Conservation (phyloP, 2,888 invertebrate genomes). For the Ctenicera cuprea region DNA sequence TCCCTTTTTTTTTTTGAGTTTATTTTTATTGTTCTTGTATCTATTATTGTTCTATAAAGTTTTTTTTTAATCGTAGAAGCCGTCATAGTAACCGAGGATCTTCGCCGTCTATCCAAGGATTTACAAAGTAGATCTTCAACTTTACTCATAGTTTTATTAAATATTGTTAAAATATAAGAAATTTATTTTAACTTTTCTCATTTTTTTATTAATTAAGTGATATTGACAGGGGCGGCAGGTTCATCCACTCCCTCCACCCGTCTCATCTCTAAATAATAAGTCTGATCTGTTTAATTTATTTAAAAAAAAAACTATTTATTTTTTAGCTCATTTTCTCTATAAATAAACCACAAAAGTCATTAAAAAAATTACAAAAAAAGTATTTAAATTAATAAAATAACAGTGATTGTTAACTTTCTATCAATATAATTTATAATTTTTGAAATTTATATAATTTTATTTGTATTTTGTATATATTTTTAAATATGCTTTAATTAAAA, state of each 20-base stretch:
- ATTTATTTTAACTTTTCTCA: conserved; percentile 5
- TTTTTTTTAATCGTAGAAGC: too few species aligned
- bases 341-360: background rate
- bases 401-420: background rate
- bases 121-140: conserved; percentile 52
- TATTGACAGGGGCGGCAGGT: conserved; percentile 24
- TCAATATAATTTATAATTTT: background rate
- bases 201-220: conserved; percentile 3
- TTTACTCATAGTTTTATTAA: conserved; percentile 13
- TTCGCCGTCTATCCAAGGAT: conserved; percentile 61
- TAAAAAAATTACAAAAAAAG: too few species aligned
- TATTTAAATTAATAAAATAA: background rate
- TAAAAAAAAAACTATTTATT: background rate
- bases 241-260: conserved; percentile 19
- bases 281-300: conserved; percentile 25
- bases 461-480: too few species aligned
- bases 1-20: too few species aligned
- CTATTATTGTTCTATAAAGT: too few species aligned
- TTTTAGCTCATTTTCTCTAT: background rate
- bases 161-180: conserved; percentile 6
- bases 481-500: too few species aligned
- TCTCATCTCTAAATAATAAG: conserved; percentile 1
- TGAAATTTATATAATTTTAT: too few species aligned
- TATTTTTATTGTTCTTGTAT: too few species aligned
- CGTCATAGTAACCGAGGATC: conserved; percentile 58